phyloP scores from a whole-genome alignment of 2,797 vertebrate species.

The Denticeps clupeoides region DNA sequence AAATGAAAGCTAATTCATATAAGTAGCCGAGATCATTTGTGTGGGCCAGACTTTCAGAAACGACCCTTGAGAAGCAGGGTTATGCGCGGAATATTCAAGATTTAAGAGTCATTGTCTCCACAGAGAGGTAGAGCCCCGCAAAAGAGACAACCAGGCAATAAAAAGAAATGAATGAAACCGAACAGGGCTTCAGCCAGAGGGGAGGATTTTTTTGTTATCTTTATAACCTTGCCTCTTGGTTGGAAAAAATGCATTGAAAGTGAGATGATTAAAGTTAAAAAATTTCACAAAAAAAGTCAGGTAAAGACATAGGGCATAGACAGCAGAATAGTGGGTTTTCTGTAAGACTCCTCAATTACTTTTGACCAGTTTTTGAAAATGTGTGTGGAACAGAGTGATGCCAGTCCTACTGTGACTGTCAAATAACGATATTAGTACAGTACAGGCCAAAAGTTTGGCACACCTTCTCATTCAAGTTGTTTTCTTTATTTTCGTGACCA shows the following conservation, averaged over 20 bases:
- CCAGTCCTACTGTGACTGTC: constrained; percentile 9
- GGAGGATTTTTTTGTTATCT: neutral
- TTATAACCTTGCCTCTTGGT: constrained; percentile 39
- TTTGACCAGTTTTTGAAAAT: constrained; percentile 13
- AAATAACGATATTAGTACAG: neutral
- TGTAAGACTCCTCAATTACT: too few relatives aligned
- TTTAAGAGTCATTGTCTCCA: constrained; percentile 14
- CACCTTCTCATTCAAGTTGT: too few relatives aligned
- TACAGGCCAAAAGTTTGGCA: too few relatives aligned
- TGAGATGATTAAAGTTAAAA: constrained; percentile 55
- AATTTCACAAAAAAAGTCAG: too few relatives aligned
- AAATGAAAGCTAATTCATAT: too few relatives aligned
- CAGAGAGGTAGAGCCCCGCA: constrained; percentile 9
- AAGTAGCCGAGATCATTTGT: too few relatives aligned
- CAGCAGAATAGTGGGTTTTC: too few relatives aligned
- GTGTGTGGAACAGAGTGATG: constrained; percentile 10
- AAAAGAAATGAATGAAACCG: constrained; percentile 23
- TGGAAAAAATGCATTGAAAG: constrained; percentile 36
- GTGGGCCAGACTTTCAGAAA: too few relatives aligned
- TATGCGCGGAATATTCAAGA: too few relatives aligned
- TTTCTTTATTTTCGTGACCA: too few relatives aligned
- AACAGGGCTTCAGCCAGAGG: constrained; percentile 8
- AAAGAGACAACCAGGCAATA: constrained; percentile 9
- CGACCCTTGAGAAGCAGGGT: too few relatives aligned
- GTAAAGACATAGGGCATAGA: too few relatives aligned